phyloP scores from a whole-genome alignment of 2,113 vertebrate species.

The Pomatorhinus ruficollis region DNA sequence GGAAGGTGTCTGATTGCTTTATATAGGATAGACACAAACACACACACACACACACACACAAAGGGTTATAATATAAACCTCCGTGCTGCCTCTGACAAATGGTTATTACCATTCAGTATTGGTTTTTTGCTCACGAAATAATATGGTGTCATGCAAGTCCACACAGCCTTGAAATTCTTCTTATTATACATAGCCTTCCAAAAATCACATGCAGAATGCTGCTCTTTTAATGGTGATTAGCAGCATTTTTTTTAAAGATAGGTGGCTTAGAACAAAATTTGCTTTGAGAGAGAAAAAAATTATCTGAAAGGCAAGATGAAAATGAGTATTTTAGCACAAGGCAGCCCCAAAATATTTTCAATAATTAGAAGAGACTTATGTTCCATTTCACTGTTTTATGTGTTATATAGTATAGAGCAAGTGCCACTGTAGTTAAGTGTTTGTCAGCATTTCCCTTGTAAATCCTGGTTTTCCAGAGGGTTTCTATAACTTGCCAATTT shows the following conservation, averaged over 20 bases:
- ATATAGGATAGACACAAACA: slow-evolving; percentile 5
- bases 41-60: neutral
- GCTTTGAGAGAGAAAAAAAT: neutral
- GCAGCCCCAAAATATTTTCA: slow-evolving; percentile 53
- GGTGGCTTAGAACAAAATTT: slow-evolving; percentile 20
- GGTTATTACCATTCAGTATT: slow-evolving; percentile 30
- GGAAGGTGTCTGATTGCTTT: slow-evolving; percentile 54
- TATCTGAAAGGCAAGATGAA: neutral
- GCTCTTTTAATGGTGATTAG: neutral
- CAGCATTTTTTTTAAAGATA: neutral
- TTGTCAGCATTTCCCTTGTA: slow-evolving; percentile 60
- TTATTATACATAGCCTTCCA: neutral
- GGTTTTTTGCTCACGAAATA: slow-evolving; percentile 48
- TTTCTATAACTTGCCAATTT: slow-evolving; percentile 45
- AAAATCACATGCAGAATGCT: neutral
- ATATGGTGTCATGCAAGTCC: slow-evolving; percentile 35
- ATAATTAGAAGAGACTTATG: slow-evolving; percentile 41
- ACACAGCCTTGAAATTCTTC: slow-evolving; percentile 44
- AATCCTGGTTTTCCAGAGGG: slow-evolving; percentile 48
- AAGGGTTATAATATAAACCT: slow-evolving; percentile 17
- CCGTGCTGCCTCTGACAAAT: neutral
- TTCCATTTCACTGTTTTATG: slow-evolving; percentile 37
- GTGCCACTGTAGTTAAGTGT: slow-evolving; percentile 30
- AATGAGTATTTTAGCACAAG: neutral
- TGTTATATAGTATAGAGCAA: slow-evolving; percentile 14